Evolutionary conservation across 37 sponge, comb jelly and placozoan genomes (phyloP).

Genomic region (Ianthella basta): DNA sequence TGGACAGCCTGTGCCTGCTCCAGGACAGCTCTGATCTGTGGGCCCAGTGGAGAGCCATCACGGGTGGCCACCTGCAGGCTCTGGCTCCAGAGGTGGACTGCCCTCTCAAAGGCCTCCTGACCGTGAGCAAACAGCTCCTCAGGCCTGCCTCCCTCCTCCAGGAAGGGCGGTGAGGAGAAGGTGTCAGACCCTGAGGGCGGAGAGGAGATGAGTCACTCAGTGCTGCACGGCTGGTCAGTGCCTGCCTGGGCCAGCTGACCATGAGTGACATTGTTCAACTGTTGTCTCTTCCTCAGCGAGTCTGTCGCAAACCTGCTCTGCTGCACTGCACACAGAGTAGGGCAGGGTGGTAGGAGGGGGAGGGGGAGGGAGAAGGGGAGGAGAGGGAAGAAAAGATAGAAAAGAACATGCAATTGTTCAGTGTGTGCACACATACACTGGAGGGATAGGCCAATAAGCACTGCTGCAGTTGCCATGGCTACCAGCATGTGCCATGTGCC

Average conservation of each 20-base stretch:
- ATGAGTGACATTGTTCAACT: too few species aligned
- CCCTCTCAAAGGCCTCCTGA: constrained; percentile 21
- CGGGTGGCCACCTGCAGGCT: background rate
- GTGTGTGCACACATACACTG: background rate
- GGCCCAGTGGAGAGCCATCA: background rate
- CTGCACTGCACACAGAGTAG: too few species aligned
- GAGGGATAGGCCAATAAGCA: background rate
- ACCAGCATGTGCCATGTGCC: background rate
- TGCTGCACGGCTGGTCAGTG: background rate
- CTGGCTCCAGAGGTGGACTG: constrained; percentile 1
- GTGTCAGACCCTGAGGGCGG: background rate
- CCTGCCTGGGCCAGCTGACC: too few species aligned
- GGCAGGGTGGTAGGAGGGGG: too few species aligned
- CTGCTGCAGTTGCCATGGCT: background rate
- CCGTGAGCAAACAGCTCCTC: constrained; percentile 28
- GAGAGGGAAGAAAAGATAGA: too few species aligned
- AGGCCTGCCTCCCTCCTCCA: background rate
- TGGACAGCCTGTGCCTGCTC: background rate
- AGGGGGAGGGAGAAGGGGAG: too few species aligned
- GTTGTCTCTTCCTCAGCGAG: too few species aligned
- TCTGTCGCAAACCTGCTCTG: too few species aligned
- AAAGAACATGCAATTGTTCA: too few species aligned
- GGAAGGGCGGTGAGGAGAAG: background rate
- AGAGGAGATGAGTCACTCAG: too few species aligned
- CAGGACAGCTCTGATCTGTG: constrained; percentile 4